Evolutionary conservation across 2,888 invertebrate genomes (phyloP).

Genomic region (Spatulosminthurus flaviceps): DNA sequence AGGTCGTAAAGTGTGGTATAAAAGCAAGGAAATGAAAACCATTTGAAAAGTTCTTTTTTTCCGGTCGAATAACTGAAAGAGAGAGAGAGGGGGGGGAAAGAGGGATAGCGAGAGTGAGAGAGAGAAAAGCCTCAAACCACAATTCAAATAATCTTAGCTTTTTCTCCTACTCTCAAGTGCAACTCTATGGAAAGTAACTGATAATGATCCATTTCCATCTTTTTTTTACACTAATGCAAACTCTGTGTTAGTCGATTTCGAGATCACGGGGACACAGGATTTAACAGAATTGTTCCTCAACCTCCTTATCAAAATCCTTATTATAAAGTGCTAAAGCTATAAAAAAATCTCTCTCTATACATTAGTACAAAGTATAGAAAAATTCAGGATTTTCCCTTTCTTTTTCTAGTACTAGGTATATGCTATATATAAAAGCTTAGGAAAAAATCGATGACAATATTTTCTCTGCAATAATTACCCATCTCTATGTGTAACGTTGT

Average conservation of each 20-base stretch:
- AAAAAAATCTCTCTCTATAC: too few species aligned
- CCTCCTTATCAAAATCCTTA: background rate
- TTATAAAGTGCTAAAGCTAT: too few species aligned
- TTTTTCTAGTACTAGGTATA: too few species aligned
- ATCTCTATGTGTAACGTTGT: too few species aligned
- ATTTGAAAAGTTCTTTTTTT: constrained; percentile 28
- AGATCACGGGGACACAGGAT: constrained; percentile 10
- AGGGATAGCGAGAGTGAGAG: background rate
- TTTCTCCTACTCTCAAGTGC: background rate
- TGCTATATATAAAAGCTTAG: background rate
- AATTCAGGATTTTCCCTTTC: too few species aligned
- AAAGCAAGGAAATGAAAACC: constrained; percentile 33
- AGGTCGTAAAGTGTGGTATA: constrained; percentile 31
- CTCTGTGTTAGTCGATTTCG: constrained; percentile 18
- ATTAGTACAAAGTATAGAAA: too few species aligned
- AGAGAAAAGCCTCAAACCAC: constrained; percentile 15
- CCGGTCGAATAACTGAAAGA: background rate
- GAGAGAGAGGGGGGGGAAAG: background rate
- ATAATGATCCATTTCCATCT: constrained; percentile 18
- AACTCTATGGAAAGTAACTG: background rate
- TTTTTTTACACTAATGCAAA: constrained; percentile 14
- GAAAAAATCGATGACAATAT: constrained; percentile 1
- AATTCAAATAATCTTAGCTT: constrained; percentile 7
- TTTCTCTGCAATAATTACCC: background rate
- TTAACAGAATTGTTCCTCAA: background rate